Conservation (phyloP, 2,113 vertebrate genomes). For the Steatornis caripensis region DNA sequence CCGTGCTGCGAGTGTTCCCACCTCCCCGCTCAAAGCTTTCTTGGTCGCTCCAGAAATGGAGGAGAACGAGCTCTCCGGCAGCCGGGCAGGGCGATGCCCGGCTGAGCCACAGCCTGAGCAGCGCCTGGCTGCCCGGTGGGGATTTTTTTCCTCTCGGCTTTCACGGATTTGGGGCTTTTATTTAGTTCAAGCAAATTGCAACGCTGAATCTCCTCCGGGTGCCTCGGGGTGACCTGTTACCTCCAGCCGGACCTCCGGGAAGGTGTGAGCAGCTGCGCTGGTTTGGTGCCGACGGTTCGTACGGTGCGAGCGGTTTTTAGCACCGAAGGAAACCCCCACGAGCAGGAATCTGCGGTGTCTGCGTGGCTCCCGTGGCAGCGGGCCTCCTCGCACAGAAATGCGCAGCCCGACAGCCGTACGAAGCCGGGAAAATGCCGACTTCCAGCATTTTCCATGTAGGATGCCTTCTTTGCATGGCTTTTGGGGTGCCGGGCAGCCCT, state of each 20-base stretch:
- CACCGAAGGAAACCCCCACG: rapidly evolving
- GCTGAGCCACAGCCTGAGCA: not conserved
- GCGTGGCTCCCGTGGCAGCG: rapidly evolving
- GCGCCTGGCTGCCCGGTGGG: rapidly evolving
- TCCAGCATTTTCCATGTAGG: rapidly evolving
- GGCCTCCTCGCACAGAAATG: not conserved
- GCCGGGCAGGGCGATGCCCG: not conserved
- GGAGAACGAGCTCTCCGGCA: not conserved
- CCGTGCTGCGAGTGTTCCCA: rapidly evolving
- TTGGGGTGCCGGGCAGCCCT: not conserved
- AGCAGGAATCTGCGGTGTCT: rapidly evolving
- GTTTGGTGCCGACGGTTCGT: not conserved
- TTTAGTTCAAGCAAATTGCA: rapidly evolving
- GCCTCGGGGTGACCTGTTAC: not conserved
- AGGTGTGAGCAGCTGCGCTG: not conserved
- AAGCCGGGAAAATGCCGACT: not conserved
- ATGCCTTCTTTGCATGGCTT: not conserved
- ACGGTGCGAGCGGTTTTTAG: not conserved
- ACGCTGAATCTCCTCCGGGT: not conserved
- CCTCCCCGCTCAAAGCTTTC: not conserved
- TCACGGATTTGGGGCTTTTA: not conserved
- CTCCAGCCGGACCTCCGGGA: not conserved
- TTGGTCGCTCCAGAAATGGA: not conserved
- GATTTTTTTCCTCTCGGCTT: not conserved
- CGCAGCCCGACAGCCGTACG: rapidly evolving